These are phyloP conservation scores for Scelioninae gen. 1 DNA, from an alignment of 2,888 invertebrate genomes.

Conservation along the genomic window DNA sequence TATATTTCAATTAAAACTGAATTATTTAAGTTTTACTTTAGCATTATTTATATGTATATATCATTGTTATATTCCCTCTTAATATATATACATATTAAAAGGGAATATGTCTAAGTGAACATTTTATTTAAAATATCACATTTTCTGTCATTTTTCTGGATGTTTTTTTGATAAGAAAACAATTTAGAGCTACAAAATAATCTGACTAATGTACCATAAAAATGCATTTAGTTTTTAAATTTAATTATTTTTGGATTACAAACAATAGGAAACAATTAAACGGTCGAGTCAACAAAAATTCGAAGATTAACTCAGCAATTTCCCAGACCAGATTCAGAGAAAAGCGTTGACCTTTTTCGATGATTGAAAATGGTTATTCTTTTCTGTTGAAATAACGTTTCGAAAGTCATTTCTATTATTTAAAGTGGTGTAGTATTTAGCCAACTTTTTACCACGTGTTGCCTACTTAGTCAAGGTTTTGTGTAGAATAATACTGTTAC, in stretches of 20 bases:
- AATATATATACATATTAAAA: too few species aligned
- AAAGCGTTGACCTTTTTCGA: slow-evolving; percentile 34
- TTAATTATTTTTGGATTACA: neutral
- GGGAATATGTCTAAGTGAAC: too few species aligned
- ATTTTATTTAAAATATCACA: too few species aligned
- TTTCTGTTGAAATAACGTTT: slow-evolving; percentile 19
- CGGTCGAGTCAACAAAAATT: neutral
- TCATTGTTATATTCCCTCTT: too few species aligned
- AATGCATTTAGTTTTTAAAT: neutral
- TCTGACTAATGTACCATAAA: too few species aligned
- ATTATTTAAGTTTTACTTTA: too few species aligned
- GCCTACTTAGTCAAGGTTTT: slow-evolving; percentile 48
- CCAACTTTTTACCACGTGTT: slow-evolving; percentile 49
- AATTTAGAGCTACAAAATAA: too few species aligned
- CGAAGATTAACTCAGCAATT: slow-evolving; percentile 20
- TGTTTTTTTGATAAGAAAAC: too few species aligned
- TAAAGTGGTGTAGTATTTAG: slow-evolving; percentile 32
- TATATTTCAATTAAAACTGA: too few species aligned
- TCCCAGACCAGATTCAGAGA: neutral
- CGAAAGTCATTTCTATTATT: slow-evolving; percentile 45
- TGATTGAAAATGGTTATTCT: slow-evolving; percentile 16
- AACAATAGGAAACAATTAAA: neutral
- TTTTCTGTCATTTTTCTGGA: too few species aligned
- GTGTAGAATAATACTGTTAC: slow-evolving; percentile 36
- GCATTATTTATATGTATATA: too few species aligned